These are phyloP conservation scores for Numenius arquata DNA, from an alignment of 2,113 vertebrate species.

Conservation along the genomic window DNA sequence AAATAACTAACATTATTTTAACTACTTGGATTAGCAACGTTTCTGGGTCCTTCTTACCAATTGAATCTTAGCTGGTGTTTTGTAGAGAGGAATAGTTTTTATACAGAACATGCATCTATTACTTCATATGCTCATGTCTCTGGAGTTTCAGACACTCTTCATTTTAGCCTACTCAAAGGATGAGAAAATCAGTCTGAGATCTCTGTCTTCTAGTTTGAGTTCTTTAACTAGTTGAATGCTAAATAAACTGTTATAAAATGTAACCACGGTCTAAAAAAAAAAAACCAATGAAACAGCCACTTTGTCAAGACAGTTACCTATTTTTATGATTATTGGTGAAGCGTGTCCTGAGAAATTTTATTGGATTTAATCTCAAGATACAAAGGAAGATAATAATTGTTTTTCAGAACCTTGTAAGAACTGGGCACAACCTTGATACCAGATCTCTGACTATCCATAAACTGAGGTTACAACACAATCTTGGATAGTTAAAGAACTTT, in stretches of 20 bases:
- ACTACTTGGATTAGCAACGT: not conserved
- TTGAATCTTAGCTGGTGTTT: not conserved
- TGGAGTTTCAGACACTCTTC: not conserved
- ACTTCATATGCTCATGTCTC: not conserved
- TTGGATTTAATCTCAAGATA: not conserved
- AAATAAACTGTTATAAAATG: fast-evolving
- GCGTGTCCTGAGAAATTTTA: not conserved
- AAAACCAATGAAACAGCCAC: not conserved
- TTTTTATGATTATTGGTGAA: not conserved
- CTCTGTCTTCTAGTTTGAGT: not conserved
- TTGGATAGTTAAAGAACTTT: not conserved
- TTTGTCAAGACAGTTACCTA: not conserved
- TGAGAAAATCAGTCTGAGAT: not conserved
- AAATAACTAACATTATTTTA: not conserved
- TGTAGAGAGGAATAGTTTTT: not conserved
- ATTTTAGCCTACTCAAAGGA: not conserved
- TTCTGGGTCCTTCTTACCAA: not conserved
- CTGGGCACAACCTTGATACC: not conserved
- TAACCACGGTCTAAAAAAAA: not conserved
- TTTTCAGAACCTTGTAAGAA: not conserved
- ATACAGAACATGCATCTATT: not conserved
- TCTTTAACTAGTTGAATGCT: not conserved
- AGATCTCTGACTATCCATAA: not conserved
- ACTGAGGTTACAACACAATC: not conserved
- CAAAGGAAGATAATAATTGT: not conserved